Evolutionary conservation across 2,797 vertebrate genomes (phyloP).

Genomic region (Crenuchus spilurus): DNA sequence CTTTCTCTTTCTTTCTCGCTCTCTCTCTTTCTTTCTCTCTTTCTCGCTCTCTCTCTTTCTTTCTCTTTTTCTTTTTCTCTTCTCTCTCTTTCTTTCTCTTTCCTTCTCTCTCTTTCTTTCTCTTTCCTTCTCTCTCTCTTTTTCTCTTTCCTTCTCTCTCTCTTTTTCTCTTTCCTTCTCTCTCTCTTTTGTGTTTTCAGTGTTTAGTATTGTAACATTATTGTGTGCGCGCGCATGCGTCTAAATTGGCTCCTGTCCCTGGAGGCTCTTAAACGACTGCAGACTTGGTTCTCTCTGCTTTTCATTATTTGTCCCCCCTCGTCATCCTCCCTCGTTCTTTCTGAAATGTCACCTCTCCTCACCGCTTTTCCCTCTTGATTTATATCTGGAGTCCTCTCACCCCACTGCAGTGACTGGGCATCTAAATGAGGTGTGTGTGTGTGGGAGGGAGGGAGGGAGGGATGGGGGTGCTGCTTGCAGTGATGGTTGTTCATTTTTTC

Average conservation of each 20-base stretch:
- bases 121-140: background rate
- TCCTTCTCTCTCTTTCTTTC: background rate
- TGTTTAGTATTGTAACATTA: background rate
- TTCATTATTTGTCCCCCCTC: constrained; percentile 26
- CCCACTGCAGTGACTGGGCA: constrained; percentile 8
- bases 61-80: no score
- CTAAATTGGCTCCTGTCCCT: constrained; percentile 12
- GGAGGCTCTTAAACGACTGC: constrained; percentile 24
- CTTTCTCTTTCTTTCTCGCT: no score
- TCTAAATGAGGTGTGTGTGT: constrained; percentile 23
- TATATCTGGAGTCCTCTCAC: constrained; percentile 37
- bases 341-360: constrained; percentile 46
- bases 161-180: background rate
- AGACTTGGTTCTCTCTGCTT: background rate
- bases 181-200: background rate
- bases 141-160: background rate
- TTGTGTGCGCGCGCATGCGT: background rate
- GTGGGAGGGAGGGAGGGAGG: background rate
- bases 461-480: background rate
- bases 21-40: no score
- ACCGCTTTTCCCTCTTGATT: constrained; percentile 34
- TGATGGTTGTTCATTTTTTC: constrained; percentile 9
- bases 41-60: no score
- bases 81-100: no score
- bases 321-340: constrained; percentile 5